A percentile compares a stretch with the other conserved stretches of the same genome.
Conservation (phyloP, 2,888 invertebrate genomes). For the Lumbricus terrestris region DNA sequence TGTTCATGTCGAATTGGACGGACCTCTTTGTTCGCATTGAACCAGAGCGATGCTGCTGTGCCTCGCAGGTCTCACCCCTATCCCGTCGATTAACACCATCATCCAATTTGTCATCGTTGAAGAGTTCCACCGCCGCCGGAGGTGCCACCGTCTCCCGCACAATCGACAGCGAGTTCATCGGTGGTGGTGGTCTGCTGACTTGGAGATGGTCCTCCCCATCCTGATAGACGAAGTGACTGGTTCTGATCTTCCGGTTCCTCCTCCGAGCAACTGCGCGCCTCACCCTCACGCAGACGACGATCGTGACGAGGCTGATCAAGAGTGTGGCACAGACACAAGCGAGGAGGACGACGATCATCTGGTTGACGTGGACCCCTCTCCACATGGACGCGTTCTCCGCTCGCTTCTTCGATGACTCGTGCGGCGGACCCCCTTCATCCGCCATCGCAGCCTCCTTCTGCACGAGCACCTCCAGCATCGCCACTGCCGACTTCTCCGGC, state of each 20-base stretch:
- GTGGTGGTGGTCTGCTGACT: not conserved
- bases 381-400: not conserved
- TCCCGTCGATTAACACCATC: not conserved
- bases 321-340: not conserved
- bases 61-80: not conserved
- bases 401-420: not conserved
- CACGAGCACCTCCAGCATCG: slow-evolving; percentile 18
- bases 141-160: not conserved
- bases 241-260: not conserved
- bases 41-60: not conserved
- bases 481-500: slow-evolving; percentile 23
- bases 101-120: not conserved
- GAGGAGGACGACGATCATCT: not conserved
- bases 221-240: not conserved
- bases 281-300: not conserved
- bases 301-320: not conserved
- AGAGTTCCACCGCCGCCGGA: not conserved
- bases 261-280: not conserved
- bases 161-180: not conserved
- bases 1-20: not conserved
- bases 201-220: not conserved
- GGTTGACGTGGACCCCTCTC: not conserved
- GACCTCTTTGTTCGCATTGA: not conserved
- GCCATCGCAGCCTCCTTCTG: not conserved
- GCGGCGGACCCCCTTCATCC: not conserved